Evolutionary conservation across 2,888 invertebrate genomes (phyloP).

Genomic region (Clunio marinus): DNA sequence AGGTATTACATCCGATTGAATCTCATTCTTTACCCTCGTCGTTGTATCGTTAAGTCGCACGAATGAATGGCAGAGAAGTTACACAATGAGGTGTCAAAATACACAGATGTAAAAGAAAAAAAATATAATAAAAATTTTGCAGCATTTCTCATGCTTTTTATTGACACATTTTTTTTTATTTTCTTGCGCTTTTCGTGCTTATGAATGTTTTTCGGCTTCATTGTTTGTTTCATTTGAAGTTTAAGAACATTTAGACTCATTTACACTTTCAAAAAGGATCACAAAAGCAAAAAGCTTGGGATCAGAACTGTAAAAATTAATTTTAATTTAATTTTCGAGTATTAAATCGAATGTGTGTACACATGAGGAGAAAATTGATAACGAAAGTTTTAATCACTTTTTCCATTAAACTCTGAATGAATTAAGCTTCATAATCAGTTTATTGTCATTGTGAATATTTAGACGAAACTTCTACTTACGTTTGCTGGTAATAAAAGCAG

Average conservation of each 20-base stretch:
- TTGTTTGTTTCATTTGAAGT: neutral
- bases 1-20: neutral
- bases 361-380: slow-evolving; percentile 1
- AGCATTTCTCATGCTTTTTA: slow-evolving; percentile 3
- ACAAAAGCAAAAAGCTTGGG: too few species aligned
- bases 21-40: neutral
- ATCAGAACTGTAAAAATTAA: too few species aligned
- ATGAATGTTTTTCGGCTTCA: neutral
- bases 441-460: neutral
- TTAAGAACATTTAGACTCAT: neutral
- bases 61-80: too few species aligned
- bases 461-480: neutral
- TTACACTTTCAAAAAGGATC: too few species aligned
- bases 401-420: neutral
- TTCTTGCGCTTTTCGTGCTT: slow-evolving; percentile 8
- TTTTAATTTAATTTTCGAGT: neutral
- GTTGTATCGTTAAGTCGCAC: too few species aligned
- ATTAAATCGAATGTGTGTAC: neutral
- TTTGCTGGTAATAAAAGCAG: neutral
- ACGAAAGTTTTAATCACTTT: neutral
- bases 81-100: slow-evolving; percentile 12
- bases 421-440: neutral
- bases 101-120: neutral
- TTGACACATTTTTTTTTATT: neutral
- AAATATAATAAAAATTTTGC: neutral